Evolutionary conservation across 2,113 vertebrate species (phyloP).

Genomic region (Ptyas mucosa): DNA sequence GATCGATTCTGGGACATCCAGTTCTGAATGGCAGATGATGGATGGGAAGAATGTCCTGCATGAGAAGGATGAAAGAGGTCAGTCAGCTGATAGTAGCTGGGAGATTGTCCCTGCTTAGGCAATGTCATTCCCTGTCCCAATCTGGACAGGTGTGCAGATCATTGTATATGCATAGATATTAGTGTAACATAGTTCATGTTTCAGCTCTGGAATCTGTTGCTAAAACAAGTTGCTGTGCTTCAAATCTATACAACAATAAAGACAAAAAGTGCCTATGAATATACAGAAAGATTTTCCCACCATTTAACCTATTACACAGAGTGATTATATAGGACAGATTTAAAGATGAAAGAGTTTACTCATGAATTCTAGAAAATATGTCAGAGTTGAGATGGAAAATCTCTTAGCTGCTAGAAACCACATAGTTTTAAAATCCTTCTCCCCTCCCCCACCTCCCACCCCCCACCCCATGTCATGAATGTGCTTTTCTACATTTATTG

Average conservation of each 20-base stretch:
- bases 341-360: neutral
- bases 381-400: neutral
- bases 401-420: neutral
- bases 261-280: neutral
- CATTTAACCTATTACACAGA: neutral
- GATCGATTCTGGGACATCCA: slow-evolving; percentile 16
- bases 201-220: neutral
- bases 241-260: neutral
- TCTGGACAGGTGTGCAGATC: neutral
- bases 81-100: slow-evolving; percentile 1
- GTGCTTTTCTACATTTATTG: neutral
- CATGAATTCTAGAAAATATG: neutral
- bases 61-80: neutral
- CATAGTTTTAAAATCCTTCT: neutral
- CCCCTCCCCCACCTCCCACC: rapidly evolving
- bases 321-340: neutral
- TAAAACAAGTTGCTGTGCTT: neutral
- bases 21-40: slow-evolving; percentile 22
- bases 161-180: neutral
- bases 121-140: neutral
- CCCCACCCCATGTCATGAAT: neutral
- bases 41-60: slow-evolving; percentile 6
- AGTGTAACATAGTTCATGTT: neutral
- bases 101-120: neutral
- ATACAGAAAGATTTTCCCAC: neutral